phyloP scores from a whole-genome alignment of 53 echinoderm and acorn worm species.

The Henricia sp. region DNA sequence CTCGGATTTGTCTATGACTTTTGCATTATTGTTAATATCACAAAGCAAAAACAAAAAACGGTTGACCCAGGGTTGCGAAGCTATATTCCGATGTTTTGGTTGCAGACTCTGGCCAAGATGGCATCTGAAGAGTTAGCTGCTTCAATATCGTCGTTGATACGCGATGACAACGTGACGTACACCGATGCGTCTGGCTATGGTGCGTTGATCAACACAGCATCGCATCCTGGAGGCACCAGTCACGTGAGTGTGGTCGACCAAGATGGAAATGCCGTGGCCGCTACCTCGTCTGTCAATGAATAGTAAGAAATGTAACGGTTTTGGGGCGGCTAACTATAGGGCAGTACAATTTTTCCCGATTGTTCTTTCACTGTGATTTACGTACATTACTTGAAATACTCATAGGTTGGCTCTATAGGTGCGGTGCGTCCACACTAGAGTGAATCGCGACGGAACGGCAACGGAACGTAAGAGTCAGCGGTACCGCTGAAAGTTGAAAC shows the following conservation, averaged over 20 bases:
- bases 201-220: background rate
- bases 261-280: constrained; percentile 71
- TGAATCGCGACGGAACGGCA: too few species aligned
- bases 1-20: too few species aligned
- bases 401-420: too few species aligned
- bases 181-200: constrained; percentile 50
- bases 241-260: constrained; percentile 71
- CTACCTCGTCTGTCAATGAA: constrained; percentile 66
- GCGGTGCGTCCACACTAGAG: too few species aligned
- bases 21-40: background rate
- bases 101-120: constrained; percentile 36
- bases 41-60: background rate
- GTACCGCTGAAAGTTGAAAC: too few species aligned
- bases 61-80: background rate
- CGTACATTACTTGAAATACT: too few species aligned
- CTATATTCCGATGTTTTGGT: background rate
- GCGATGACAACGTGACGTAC: constrained; percentile 48
- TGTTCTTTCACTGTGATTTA: too few species aligned
- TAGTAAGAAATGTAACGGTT: constrained; percentile 45
- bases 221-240: constrained; percentile 63
- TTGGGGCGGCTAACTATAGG: background rate
- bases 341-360: too few species aligned
- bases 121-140: constrained; percentile 58
- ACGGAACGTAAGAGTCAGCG: too few species aligned
- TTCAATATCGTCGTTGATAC: constrained; percentile 42